Base-by-base conservation (phyloP, 2,113 vertebrate species). In the Labeo rohita region DNA sequence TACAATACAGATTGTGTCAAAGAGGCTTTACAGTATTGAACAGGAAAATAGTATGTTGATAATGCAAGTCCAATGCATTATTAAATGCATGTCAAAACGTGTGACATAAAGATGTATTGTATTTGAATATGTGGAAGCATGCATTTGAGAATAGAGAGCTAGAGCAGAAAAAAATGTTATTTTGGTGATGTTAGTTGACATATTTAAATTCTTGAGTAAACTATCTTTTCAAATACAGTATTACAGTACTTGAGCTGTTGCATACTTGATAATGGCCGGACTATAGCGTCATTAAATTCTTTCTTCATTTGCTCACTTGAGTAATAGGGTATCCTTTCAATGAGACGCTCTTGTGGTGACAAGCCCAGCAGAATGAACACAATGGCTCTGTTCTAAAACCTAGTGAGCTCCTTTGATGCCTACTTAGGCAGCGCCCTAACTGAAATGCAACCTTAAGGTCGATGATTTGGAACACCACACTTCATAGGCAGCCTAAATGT, bases 221-320 rank as follows among this genome's bases (percentile, higher is more conserved):
- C 70, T 6, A 3, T 73, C n/a, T 6, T 3, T 52, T 76, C 50
- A 76, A 76, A 16, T 18, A 72, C 16, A 21, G 68, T 21, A 21
- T 28, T 28, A 28, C 28, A 28, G 28, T 6, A 11, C 8, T 8
- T 72, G 15, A 72, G 36, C 39, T 21, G 16, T 45, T 21, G 12
- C 28, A 68, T 68, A 23, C 5, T 36, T 36, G 28, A 36, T 34
- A 68, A 54, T 18, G 15, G 43, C 11, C 15, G 45, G 79, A 80
- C 83, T 73, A 36, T 65, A 15, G 47, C 56, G 45, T 87, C 49
- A 52, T 76, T 49, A 75, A 74, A 75, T 88, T 75, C 79, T 65
- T 75, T n/a, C 39, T 80, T 80, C 23, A 65, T 52, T 77, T 80
- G 21, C 63, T 68, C 56, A 66, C 36, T 70, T 59, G 10, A 83